A percentile compares a stretch with the other conserved stretches of the same genome.
Conservation (phyloP, 1,140 invertebrate species). For the Diorhabda sublineata region DNA sequence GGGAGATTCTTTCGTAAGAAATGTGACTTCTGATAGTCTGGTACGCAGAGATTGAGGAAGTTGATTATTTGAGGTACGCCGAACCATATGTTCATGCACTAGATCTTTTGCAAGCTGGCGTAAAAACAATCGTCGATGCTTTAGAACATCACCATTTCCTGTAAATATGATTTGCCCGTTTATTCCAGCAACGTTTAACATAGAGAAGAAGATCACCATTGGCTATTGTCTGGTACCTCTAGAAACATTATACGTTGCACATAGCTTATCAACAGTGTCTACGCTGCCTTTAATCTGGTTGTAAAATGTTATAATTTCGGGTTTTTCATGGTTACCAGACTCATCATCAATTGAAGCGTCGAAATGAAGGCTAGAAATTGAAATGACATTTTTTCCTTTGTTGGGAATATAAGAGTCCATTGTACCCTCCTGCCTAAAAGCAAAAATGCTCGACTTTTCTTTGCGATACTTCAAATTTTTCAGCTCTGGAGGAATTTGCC, state of each 20-base stretch:
- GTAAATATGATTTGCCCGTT: constrained; percentile 20
- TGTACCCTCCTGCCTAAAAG: constrained; percentile 22
- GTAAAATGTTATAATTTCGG: constrained; percentile 37
- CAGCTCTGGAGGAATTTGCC: too few species aligned
- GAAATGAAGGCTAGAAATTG: constrained; percentile 33
- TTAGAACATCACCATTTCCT: too few species aligned
- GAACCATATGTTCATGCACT: too few species aligned
- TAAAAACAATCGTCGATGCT: too few species aligned
- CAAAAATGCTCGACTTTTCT: constrained; percentile 5
- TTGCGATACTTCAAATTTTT: too few species aligned
- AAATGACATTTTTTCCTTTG: constrained; percentile 30
- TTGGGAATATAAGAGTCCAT: constrained; percentile 37
- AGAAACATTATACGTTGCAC: constrained; percentile 27
- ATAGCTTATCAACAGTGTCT: constrained; percentile 46
- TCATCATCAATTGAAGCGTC: constrained; percentile 25
- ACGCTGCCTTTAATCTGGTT: constrained; percentile 38
- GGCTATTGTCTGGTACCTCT: constrained; percentile 34
- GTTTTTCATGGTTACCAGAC: constrained; percentile 23
- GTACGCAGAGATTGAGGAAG: too few species aligned
- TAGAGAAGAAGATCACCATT: constrained; percentile 35
- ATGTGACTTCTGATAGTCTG: too few species aligned
- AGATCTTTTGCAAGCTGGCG: too few species aligned
- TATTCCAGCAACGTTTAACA: constrained; percentile 41
- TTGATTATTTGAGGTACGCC: too few species aligned
- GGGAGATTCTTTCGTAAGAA: too few species aligned